Base-by-base conservation (phyloP, 2,797 vertebrate genomes). In the Amblyraja radiata region DNA sequence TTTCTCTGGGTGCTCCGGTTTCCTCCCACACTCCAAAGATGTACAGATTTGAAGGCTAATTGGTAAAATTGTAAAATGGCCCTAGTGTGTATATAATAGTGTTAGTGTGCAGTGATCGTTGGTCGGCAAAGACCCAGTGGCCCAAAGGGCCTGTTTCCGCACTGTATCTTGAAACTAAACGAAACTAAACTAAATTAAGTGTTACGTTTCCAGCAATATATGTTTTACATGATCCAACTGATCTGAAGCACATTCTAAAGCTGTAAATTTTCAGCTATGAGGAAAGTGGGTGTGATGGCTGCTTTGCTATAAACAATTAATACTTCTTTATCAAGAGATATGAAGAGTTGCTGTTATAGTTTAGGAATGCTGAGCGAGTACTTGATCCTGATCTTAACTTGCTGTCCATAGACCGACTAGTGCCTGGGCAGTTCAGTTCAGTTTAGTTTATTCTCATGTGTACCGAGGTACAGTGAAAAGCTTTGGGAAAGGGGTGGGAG, bases 121-220 rank as follows among this genome's bases (percentile, higher is more conserved):
- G 46, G 46, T 46, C 46, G 46, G 46, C 46, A 46, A 46, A 46
- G 46, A 46, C 46, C 46, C 46, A 46, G 46, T 46, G 46, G 46
- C 46, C 46, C 46, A 2, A 4, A 46, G 46, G 2, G 46, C 46
- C 46, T 46, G 2, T 46, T 46, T 46, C 46, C 4, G 46, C 46
- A 3, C 2, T 2, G 46, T 46, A 46, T 46, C 46, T 4, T 46
- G 46, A 46, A 46, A 46, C 3, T 46, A 32, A 32, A 46, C 3
- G 46, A 32, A 32, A 3, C 46, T 46, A 46, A 46, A 46, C 3
- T 46, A 46, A 46, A 46, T 46, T 46, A 68, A 68, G 84, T 88
- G 61, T 88, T 32, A 68, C 84, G 36, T 88, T 88, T 88, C 84
- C n/a, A 88, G 61, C 68, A 32, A 88, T 63, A 88, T 36, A 18